phyloP scores from a whole-genome alignment of 2,113 vertebrate genomes.

The Felis chaus region DNA sequence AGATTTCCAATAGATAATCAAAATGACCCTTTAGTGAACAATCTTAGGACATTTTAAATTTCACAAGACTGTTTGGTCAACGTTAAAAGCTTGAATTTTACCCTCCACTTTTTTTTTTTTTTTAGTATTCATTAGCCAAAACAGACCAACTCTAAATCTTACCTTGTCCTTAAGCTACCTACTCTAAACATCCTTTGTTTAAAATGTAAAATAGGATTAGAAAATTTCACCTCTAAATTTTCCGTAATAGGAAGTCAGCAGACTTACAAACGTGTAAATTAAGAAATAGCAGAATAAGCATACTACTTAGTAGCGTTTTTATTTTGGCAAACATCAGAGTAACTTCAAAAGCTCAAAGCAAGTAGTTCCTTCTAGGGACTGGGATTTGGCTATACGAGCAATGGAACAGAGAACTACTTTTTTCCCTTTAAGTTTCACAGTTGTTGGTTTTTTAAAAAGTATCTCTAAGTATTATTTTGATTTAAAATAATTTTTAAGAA shows the following conservation, averaged over 20 bases:
- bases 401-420: neutral
- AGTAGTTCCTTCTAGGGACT: neutral
- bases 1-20: conserved; percentile 3
- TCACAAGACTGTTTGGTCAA: neutral
- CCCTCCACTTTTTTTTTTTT: neutral
- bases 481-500: neutral
- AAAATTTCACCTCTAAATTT: conserved; percentile 24
- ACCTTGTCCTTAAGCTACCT: neutral
- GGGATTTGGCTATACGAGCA: neutral
- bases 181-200: neutral
- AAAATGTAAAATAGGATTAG: neutral
- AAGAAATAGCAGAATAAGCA: neutral
- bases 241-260: neutral
- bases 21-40: neutral
- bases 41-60: conserved; percentile 9
- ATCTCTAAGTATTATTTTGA: conserved; percentile 15
- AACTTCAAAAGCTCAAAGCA: neutral
- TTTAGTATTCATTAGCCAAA: neutral
- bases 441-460: neutral
- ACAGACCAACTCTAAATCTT: neutral
- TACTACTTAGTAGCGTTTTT: neutral
- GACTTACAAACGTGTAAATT: neutral
- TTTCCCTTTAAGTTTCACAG: neutral
- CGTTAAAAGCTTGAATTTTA: conserved; percentile 15
- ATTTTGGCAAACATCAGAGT: conserved; percentile 6